Conservation (phyloP, 2,797 vertebrate species). For the Clamator glandarius region DNA sequence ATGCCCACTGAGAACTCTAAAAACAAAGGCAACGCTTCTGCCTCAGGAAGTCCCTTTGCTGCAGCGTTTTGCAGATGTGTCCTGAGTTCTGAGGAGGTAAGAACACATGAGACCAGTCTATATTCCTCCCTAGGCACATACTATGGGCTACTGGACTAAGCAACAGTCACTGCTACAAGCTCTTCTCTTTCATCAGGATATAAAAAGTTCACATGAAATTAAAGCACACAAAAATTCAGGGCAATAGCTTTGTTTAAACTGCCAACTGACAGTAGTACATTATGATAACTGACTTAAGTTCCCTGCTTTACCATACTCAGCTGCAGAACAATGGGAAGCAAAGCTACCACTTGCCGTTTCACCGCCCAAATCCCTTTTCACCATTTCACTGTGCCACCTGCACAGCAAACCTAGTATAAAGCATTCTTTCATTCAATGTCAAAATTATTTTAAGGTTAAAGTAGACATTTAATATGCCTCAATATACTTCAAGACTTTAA, state of each 20-base stretch:
- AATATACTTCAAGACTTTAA: background rate
- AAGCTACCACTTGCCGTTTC: background rate
- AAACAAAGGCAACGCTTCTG: background rate
- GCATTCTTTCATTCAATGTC: background rate
- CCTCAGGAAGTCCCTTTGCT: background rate
- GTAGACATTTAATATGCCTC: background rate
- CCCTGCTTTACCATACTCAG: background rate
- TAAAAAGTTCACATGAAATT: background rate
- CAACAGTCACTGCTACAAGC: background rate
- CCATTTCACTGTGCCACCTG: background rate
- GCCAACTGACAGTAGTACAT: background rate
- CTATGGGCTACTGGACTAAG: background rate
- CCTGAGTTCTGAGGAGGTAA: background rate
- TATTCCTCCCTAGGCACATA: background rate
- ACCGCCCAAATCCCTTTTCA: background rate
- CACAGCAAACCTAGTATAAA: background rate
- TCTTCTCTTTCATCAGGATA: background rate
- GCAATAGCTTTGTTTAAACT: background rate
- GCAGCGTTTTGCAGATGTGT: background rate
- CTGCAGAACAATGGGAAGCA: background rate
- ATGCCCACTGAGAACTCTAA: background rate
- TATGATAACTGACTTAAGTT: background rate
- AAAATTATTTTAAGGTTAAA: background rate
- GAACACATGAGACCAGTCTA: rapidly evolving
- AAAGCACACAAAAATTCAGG: background rate